Evolutionary conservation across 2,888 invertebrate genomes (phyloP), one percentile per base, ranked within the genome.

Genomic region (Ormyrus labotus): DNA sequence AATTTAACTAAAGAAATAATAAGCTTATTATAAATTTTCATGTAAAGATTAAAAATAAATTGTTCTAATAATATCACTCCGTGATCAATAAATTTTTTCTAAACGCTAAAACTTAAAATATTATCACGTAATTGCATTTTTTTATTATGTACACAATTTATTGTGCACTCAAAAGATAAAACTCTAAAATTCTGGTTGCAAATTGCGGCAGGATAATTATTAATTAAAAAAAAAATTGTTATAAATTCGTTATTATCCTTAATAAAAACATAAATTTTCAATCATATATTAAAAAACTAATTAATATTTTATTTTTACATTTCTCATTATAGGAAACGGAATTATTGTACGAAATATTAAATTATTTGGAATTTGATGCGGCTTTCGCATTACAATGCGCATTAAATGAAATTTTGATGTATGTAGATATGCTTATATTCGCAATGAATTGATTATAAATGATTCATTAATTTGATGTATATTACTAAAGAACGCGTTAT

Each of bases 371-470:
- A 64, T 81, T 70, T 70, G 65, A 77, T 65, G 50, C 50, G 65
- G 74, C 34, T 51, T 70, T 67, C 71, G 58, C 61, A 78, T 74
- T 77, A 67, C 60, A 75, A 71, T 81, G 13, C 60, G 48, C 60
- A 75, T 78, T 60, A 68, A 72, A 79, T 76, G 68, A 72, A 69
- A 72, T 64, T 76, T 79, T 76, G 76, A 67, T 79, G 50, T 73
- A 73, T 55, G 34, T 48, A 68, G 51, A 68, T 63, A 68, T 50
- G 61, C 65, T 74, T 73, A 65, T 65, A 74, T 74, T 82, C 11
- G 48, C 60, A 55, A 75, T 82, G 64, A 78, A 77, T 72, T 70
- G 48, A 82, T 80, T 82, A 77, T 77, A 77, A 77, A 80, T 73
- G 82, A 80, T 73, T 80, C 73, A 77, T 82, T 80, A 73, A 82